Evolutionary conservation across 2,113 vertebrate genomes (phyloP).

Genomic region (Lanius ludovicianus): DNA sequence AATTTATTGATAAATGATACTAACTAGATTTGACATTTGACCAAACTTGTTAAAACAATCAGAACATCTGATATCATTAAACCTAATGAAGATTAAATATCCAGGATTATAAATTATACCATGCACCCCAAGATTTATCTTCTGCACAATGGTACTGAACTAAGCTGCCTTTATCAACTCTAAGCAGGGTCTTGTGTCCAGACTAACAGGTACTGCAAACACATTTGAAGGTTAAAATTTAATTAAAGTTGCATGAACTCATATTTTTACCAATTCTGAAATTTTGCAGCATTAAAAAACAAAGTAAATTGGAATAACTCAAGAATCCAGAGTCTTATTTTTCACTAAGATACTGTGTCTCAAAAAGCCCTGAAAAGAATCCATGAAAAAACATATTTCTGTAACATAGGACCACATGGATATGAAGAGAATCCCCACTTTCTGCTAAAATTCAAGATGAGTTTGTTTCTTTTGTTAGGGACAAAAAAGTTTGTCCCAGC

Average conservation of each 20-base stretch:
- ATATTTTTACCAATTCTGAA: background rate
- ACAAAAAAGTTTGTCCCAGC: background rate
- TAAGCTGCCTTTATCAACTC: background rate
- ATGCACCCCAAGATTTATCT: background rate
- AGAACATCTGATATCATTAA: background rate
- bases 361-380: background rate
- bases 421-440: background rate
- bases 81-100: constrained; percentile 4
- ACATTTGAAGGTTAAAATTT: background rate
- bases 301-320: background rate
- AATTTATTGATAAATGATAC: background rate
- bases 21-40: constrained; percentile 4
- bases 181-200: background rate
- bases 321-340: background rate
- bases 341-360: background rate
- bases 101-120: background rate
- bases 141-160: background rate
- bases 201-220: background rate
- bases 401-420: background rate
- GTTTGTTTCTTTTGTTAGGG: background rate
- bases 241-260: background rate
- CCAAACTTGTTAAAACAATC: background rate
- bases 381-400: background rate
- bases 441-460: background rate
- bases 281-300: background rate